Percentiles rank a stretch among this genome's conserved stretches.
Evolutionary conservation across 2,113 vertebrate genomes (phyloP).

Genomic region (Telmatochromis brichardi): DNA sequence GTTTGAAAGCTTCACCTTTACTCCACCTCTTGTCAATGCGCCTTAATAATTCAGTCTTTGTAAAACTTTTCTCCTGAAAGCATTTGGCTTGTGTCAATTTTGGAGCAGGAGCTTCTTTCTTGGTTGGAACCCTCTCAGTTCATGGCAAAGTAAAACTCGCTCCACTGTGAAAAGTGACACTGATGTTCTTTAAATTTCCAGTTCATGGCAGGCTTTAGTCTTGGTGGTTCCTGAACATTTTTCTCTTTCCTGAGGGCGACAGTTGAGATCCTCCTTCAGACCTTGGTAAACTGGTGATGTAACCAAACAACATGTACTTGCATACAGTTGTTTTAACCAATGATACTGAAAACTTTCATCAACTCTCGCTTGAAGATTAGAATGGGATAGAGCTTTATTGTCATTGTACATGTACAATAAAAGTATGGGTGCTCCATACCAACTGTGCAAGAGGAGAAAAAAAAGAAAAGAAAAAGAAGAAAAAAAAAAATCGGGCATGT

Average conservation of each 20-base stretch:
- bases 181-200: background rate
- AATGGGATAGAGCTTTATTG: background rate
- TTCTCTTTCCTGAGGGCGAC: background rate
- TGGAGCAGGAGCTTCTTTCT: background rate
- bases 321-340: background rate
- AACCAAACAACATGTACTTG: background rate
- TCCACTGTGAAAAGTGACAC: background rate
- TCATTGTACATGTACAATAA: background rate
- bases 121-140: background rate
- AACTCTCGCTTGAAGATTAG: background rate
- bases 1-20: background rate
- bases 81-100: background rate
- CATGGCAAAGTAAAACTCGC: background rate
- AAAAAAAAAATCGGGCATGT: rapidly evolving
- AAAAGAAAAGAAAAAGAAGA: rapidly evolving
- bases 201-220: background rate
- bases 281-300: background rate
- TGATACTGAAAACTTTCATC: background rate
- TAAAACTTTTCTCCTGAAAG: background rate
- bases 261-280: background rate
- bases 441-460: rapidly evolving
- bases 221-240: background rate
- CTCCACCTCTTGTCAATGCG: background rate
- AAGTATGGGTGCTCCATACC: background rate
- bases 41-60: background rate